Evolutionary conservation across 2,888 invertebrate species (phyloP).

Genomic region (Trissoscelio sp.): DNA sequence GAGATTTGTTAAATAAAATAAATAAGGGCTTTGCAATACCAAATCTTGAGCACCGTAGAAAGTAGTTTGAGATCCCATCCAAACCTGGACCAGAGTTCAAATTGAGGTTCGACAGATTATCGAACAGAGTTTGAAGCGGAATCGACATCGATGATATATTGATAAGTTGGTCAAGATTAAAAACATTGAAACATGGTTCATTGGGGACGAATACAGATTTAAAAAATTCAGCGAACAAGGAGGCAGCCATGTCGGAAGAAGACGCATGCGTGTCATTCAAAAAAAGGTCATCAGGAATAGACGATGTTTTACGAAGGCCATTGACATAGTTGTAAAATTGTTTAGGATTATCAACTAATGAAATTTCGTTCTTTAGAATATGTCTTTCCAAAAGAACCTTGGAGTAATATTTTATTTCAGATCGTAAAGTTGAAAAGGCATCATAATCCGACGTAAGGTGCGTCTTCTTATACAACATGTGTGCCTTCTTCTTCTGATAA

Average conservation of each 20-base stretch:
- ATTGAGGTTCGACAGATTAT: too few relatives aligned
- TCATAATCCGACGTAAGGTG: too few relatives aligned
- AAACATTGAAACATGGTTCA: neutral
- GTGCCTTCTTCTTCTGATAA: neutral
- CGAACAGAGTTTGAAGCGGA: too few relatives aligned
- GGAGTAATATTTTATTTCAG: too few relatives aligned
- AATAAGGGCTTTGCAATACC: neutral
- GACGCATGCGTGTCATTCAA: too few relatives aligned
- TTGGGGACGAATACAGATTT: neutral
- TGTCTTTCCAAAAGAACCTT: too few relatives aligned
- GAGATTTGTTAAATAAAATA: conserved; percentile 1
- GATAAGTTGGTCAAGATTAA: too few relatives aligned
- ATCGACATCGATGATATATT: too few relatives aligned
- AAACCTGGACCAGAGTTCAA: neutral
- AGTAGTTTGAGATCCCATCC: neutral
- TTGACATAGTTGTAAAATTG: neutral
- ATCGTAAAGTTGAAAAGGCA: too few relatives aligned
- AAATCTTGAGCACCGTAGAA: neutral
- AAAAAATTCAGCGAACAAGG: neutral
- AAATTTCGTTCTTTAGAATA: too few relatives aligned
- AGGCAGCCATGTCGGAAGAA: neutral
- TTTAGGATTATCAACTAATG: neutral
- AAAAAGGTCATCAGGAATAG: too few relatives aligned
- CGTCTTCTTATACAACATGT: neutral
- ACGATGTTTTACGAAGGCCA: neutral